Evolutionary conservation across 2,888 invertebrate genomes (phyloP), one percentile per base, ranked within the genome.

Genomic region (Lasioglossum marginatum): DNA sequence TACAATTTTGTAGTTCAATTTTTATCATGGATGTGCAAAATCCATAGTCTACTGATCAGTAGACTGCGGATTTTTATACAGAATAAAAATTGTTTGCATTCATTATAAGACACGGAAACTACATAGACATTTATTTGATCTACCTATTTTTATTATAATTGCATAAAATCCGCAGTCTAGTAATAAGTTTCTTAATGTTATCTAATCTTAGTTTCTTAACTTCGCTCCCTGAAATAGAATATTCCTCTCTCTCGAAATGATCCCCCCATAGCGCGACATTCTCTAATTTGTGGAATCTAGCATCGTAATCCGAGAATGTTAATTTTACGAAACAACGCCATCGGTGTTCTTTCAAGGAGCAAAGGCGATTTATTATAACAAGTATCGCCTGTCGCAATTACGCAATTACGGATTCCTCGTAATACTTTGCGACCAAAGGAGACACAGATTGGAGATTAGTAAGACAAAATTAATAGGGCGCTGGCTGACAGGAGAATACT

Each of bases 401-500:
- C 68, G 68, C 68, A 68, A 68, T 90, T 88, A 84, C 75, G 89
- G 84, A 85, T 86, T 83, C 79, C 76, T 74, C 76, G 89, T 89
- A 89, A 92, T 92, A 91, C 92, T 92, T 93, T 89, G 88, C 85
- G 87, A 91, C 88, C 88, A 90, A 92, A 92, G 92, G 91, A 92
- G 91, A 93, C 92, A 91, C 93, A 93, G 93, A 93, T 94, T 93
- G 92, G 92, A 93, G 94, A 94, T 94, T 94, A 94, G 93, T 88
- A 89, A 90, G 91, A 90, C 86, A 91, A 93, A 94, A 94, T 94
- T 94, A 94, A 94, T 93, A 93, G 92, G 91, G 88, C 86, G 83
- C 84, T 45, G 87, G 80, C 83, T 92, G 93, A 93, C 93, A 93
- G 90, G 89, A 81, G 88, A 87, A 89, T 85, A 86, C 88, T 80